phyloP scores from a whole-genome alignment of 1,140 invertebrate genomes.

The Drosophila nannoptera region DNA sequence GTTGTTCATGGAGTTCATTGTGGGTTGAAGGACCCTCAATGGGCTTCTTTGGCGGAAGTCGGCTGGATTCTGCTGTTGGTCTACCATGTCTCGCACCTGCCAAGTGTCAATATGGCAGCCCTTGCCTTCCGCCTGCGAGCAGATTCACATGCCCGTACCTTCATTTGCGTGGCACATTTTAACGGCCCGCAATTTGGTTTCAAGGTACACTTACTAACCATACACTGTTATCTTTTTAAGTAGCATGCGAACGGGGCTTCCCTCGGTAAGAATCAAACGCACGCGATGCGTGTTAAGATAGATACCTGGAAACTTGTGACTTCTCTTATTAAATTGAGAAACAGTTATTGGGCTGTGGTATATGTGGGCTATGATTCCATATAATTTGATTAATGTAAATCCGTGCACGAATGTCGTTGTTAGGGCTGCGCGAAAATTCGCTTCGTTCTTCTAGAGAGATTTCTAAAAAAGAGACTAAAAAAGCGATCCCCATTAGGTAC shows the following conservation, averaged over 20 bases:
- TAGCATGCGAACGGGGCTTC: constrained; percentile 12
- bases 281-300: constrained; percentile 20
- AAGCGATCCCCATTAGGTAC: too few species aligned
- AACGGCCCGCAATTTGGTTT: neutral
- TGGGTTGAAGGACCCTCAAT: too few species aligned
- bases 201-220: neutral
- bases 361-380: neutral
- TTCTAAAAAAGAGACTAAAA: too few species aligned
- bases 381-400: constrained; percentile 1
- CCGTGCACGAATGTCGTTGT: neutral
- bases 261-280: constrained; percentile 6
- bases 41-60: too few species aligned
- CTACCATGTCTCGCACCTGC: constrained; percentile 48
- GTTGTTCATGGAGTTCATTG: neutral
- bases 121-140: neutral
- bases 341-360: constrained; percentile 1
- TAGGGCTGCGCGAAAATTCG: neutral
- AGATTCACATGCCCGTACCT: neutral
- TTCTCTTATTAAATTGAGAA: constrained; percentile 5
- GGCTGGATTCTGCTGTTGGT: neutral
- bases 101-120: constrained; percentile 36
- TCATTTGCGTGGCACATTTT: constrained; percentile 1
- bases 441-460: neutral
- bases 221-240: neutral
- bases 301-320: constrained; percentile 1